These are phyloP conservation scores for Synanthedon tipuliformis DNA, from an alignment of 2,888 invertebrate genomes.

Conservation along the genomic window DNA sequence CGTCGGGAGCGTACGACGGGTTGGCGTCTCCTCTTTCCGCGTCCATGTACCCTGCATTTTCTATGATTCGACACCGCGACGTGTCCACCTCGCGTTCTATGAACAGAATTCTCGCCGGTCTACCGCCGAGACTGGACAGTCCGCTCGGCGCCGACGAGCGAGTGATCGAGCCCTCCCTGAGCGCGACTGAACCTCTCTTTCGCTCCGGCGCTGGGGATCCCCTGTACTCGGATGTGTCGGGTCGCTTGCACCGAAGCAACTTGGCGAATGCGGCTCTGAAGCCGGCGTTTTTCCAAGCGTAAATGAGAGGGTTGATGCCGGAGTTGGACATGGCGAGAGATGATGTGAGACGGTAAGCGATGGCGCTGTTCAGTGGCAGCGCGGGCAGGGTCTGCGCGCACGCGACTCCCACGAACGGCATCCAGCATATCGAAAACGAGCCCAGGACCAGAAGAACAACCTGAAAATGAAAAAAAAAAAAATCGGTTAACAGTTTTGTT, in stretches of 20 bases:
- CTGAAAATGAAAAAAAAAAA: constrained; percentile 50
- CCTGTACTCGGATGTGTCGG: constrained; percentile 68
- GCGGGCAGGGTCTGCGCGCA: constrained; percentile 71
- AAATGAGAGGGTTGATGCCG: constrained; percentile 84
- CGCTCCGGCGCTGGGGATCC: constrained; percentile 69
- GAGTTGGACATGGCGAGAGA: constrained; percentile 84
- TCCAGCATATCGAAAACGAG: constrained; percentile 84
- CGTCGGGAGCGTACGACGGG: constrained; percentile 61
- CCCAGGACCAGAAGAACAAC: constrained; percentile 82
- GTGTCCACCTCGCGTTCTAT: constrained; percentile 47
- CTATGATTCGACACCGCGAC: constrained; percentile 58
- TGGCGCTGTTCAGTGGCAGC: constrained; percentile 60
- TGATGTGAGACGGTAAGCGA: constrained; percentile 74
- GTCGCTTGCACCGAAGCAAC: constrained; percentile 74
- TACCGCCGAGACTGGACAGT: constrained; percentile 40
- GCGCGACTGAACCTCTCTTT: constrained; percentile 59
- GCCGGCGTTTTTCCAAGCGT: constrained; percentile 86
- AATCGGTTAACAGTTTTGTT: too few relatives aligned
- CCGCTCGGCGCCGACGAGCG: constrained; percentile 45
- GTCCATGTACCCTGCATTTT: constrained; percentile 61
- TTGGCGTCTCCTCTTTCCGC: constrained; percentile 50
- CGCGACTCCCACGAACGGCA: constrained; percentile 80
- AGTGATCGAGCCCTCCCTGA: constrained; percentile 56
- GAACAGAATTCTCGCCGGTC: constrained; percentile 52
- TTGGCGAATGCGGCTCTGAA: constrained; percentile 80